Percentiles rank a stretch among this genome's conserved stretches.
Conservation (phyloP, 2,888 invertebrate species). For the Epinotia ramella region DNA sequence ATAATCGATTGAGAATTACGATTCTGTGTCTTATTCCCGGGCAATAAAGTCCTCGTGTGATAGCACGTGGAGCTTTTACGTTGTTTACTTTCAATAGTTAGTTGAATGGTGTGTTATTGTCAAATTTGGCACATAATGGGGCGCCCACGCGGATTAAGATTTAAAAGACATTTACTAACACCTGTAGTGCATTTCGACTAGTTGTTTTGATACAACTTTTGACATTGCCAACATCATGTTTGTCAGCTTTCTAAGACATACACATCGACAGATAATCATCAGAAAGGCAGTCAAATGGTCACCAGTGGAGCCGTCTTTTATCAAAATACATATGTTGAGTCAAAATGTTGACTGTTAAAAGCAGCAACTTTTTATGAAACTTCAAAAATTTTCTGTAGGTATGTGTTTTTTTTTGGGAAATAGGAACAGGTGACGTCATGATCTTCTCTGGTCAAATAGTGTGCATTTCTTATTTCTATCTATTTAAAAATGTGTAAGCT, state of each 20-base stretch:
- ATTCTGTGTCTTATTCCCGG: conserved; percentile 21
- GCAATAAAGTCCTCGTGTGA: conserved; percentile 42
- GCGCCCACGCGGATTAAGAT: conserved; percentile 41
- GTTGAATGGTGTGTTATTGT: conserved; percentile 54
- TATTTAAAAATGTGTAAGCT: too few species aligned
- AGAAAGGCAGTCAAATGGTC: too few species aligned
- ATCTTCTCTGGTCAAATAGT: too few species aligned
- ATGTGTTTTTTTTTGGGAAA: too few species aligned
- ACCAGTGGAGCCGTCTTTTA: too few species aligned
- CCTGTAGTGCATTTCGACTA: conserved; percentile 5
- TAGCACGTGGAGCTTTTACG: conserved; percentile 49
- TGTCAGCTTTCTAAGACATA: background rate
- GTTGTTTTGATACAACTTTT: conserved; percentile 19
- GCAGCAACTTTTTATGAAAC: too few species aligned
- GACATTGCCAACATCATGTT: background rate
- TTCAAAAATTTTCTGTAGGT: too few species aligned
- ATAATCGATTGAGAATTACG: background rate
- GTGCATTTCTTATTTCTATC: too few species aligned
- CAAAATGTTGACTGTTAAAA: too few species aligned
- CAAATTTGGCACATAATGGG: conserved; percentile 51
- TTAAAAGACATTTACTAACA: conserved; percentile 23
- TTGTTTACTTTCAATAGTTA: conserved; percentile 60
- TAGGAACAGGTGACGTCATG: too few species aligned
- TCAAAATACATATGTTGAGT: too few species aligned
- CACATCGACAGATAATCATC: too few species aligned